Evolutionary conservation across 2,797 vertebrate genomes (phyloP).

Genomic region (Eulemur rubriventer): DNA sequence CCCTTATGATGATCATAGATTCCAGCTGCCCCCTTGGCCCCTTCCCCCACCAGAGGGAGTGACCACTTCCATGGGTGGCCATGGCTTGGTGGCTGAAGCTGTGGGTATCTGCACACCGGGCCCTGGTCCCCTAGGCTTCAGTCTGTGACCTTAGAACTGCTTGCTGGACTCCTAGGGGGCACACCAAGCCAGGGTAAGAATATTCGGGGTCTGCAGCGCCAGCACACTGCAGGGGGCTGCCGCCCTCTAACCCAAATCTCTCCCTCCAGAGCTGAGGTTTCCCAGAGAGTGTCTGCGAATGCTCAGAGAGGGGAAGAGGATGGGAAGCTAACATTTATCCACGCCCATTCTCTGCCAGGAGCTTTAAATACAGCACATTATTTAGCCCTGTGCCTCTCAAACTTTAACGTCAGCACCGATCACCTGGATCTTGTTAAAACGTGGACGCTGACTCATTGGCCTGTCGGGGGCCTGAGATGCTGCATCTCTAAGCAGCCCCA

Average conservation of each 20-base stretch:
- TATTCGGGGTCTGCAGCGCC: neutral
- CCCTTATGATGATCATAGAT: too few relatives aligned
- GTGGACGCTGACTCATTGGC: too few relatives aligned
- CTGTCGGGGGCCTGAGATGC: neutral
- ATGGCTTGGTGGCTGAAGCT: neutral
- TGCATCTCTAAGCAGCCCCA: neutral
- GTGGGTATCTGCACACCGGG: neutral
- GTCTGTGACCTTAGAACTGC: neutral
- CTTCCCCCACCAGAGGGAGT: neutral
- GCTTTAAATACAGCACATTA: fast-evolving
- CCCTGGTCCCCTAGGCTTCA: neutral
- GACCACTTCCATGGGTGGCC: neutral
- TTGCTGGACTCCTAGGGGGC: neutral
- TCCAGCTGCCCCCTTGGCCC: neutral
- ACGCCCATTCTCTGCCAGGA: neutral
- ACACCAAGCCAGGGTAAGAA: neutral
- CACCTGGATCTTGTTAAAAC: neutral
- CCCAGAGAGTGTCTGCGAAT: fast-evolving
- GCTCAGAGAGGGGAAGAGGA: neutral
- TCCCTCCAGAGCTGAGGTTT: too few relatives aligned
- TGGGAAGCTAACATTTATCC: fast-evolving
- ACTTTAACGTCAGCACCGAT: fast-evolving
- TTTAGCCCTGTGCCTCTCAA: neutral
- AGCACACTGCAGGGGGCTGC: neutral
- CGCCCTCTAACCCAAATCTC: neutral